These are phyloP conservation scores for Caenorhabditis sp. DNA, from an alignment of 2,888 invertebrate genomes.

Conservation along the genomic window DNA sequence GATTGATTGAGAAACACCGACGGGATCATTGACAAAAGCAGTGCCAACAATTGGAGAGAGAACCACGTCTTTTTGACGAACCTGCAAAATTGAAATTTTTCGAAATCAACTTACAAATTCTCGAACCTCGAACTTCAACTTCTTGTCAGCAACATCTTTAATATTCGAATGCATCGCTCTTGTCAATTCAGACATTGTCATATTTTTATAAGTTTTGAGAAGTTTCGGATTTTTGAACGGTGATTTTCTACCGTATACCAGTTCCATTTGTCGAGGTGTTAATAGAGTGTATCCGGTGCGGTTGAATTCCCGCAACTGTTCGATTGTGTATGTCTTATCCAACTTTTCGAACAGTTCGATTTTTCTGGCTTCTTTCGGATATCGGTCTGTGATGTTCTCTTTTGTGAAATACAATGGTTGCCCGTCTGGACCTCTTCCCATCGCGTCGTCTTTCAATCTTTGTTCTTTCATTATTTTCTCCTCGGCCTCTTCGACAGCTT, in stretches of 20 bases:
- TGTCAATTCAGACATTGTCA: conserved; percentile 24
- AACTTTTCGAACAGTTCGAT: conserved; percentile 56
- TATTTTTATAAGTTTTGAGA: conserved; percentile 26
- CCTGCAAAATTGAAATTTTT: conserved; percentile 1
- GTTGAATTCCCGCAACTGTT: conserved; percentile 58
- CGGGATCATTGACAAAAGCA: conserved; percentile 29
- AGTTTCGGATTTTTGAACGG: conserved; percentile 47
- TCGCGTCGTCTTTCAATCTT: conserved; percentile 22
- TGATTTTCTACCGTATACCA: conserved; percentile 59
- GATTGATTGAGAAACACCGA: conserved; percentile 25
- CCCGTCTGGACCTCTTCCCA: conserved; percentile 39
- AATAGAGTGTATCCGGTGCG: conserved; percentile 59
- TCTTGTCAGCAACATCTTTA: conserved; percentile 30
- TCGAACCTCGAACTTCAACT: conserved; percentile 36
- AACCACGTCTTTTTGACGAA: conserved; percentile 39
- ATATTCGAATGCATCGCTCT: conserved; percentile 35
- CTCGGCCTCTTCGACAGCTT: conserved; percentile 30
- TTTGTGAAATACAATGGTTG: conserved; percentile 60
- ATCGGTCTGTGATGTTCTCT: conserved; percentile 54
- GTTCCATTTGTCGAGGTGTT: conserved; percentile 48
- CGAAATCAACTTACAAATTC: too few relatives aligned
- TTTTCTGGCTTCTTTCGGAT: conserved; percentile 50
- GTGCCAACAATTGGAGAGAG: conserved; percentile 36
- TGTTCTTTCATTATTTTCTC: conserved; percentile 27
- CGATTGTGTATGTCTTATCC: conserved; percentile 45